A percentile compares a stretch with the other conserved stretches of the same genome.
These are phyloP conservation scores for Catostomus latipinnis DNA, from an alignment of 2,797 vertebrate species.

Conservation along the genomic window DNA sequence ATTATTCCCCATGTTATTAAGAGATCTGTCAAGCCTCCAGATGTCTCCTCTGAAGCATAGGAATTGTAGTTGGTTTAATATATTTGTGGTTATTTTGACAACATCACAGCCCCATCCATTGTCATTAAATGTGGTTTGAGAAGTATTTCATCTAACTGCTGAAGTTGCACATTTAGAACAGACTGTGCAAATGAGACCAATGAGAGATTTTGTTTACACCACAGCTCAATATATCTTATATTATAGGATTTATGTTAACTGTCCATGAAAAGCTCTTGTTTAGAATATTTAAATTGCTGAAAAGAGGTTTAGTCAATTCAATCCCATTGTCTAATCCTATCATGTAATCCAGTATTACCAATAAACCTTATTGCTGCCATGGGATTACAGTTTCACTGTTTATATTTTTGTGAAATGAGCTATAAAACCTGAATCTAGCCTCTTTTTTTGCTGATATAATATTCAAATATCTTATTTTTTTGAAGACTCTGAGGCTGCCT, in stretches of 20 bases:
- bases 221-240: background rate
- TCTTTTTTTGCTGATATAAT: too few species aligned
- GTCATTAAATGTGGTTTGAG: constrained; percentile 23
- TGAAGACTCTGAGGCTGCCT: background rate
- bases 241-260: constrained; percentile 11
- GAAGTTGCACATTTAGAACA: constrained; percentile 24
- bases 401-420: background rate
- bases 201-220: background rate
- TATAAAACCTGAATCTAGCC: too few species aligned
- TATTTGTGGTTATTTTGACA: too few species aligned
- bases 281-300: background rate
- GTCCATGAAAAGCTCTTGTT: background rate
- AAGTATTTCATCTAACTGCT: constrained; percentile 22
- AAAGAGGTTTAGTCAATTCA: background rate
- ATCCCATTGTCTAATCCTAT: constrained; percentile 21
- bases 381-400: background rate
- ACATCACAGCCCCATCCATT: background rate
- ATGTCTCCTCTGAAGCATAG: constrained; percentile 5
- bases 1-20: background rate
- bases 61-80: constrained; percentile 15
- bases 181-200: background rate
- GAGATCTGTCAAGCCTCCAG: constrained; percentile 24
- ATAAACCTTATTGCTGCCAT: background rate
- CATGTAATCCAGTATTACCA: background rate
- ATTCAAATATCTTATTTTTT: too few species aligned